phyloP scores from a whole-genome alignment of 2,797 vertebrate species.

The Galaxias olidus region DNA sequence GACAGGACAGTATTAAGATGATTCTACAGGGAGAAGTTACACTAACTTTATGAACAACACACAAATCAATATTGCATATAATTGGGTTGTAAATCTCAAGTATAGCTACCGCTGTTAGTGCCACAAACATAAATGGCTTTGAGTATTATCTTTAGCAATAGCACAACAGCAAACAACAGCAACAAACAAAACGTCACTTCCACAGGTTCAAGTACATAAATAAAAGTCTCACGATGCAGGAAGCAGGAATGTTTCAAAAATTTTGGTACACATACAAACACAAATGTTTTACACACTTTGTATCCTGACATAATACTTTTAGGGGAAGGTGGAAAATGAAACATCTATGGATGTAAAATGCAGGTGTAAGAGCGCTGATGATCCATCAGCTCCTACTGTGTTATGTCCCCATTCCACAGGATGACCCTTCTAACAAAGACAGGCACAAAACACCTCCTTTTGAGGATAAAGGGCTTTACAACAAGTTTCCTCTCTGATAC shows the following conservation, averaged over 20 bases:
- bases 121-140: conserved; percentile 65
- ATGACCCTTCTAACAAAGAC: too few species aligned
- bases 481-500: too few species aligned
- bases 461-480: too few species aligned
- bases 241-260: conserved; percentile 53
- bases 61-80: conserved; percentile 69
- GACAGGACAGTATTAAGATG: conserved; percentile 3
- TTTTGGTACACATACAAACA: conserved; percentile 10
- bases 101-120: conserved; percentile 44
- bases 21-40: not conserved
- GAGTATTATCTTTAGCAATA: conserved; percentile 31
- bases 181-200: conserved; percentile 20
- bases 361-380: too few species aligned
- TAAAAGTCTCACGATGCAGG: conserved; percentile 13
- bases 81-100: conserved; percentile 24
- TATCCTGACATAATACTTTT: too few species aligned
- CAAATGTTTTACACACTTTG: too few species aligned
- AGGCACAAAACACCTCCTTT: not conserved
- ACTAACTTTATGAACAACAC: conserved; percentile 31
- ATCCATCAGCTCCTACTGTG: too few species aligned
- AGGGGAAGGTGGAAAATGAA: too few species aligned
- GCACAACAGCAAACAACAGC: conserved; percentile 3
- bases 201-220: conserved; percentile 34
- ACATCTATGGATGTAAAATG: too few species aligned
- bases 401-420: too few species aligned